These are phyloP conservation scores for Stegodyphus dumicola DNA, from an alignment of 1,140 invertebrate species.

Conservation along the genomic window DNA sequence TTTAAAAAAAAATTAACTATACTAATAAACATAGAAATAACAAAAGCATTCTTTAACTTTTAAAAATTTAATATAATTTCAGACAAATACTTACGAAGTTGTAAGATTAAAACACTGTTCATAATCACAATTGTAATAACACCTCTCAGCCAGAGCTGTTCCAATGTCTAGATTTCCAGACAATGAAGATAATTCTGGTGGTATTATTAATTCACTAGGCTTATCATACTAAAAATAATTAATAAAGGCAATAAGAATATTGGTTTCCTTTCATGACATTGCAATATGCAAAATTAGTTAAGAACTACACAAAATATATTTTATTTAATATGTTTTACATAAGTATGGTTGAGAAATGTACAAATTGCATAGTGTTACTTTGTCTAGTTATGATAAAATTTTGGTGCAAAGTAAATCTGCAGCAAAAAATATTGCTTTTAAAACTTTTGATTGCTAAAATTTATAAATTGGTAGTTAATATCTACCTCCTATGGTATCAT, in stretches of 20 bases:
- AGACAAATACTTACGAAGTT: slow-evolving; percentile 72
- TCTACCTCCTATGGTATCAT: too few relatives aligned
- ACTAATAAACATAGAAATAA: too few relatives aligned
- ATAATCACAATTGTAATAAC: slow-evolving; percentile 91
- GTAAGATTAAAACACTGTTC: slow-evolving; percentile 80
- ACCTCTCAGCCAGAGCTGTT: slow-evolving; percentile 81
- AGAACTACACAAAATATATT: slow-evolving; percentile 1
- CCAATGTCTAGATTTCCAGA: slow-evolving; percentile 81
- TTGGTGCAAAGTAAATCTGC: too few relatives aligned
- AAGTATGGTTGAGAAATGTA: background rate
- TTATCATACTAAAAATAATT: slow-evolving; percentile 63
- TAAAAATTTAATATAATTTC: slow-evolving; percentile 23
- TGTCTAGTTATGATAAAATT: too few relatives aligned
- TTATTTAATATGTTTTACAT: background rate
- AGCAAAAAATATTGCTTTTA: too few relatives aligned
- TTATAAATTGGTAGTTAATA: too few relatives aligned
- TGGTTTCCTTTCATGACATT: background rate
- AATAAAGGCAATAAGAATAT: too few relatives aligned
- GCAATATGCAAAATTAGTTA: slow-evolving; percentile 4
- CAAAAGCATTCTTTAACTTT: background rate
- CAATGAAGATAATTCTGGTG: slow-evolving; percentile 67
- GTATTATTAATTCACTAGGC: slow-evolving; percentile 57
- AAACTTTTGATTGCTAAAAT: too few relatives aligned
- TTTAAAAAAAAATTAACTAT: too few relatives aligned
- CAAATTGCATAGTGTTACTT: too few relatives aligned